phyloP scores from a whole-genome alignment of 2,888 invertebrate genomes.

The Elgonia sp. region DNA sequence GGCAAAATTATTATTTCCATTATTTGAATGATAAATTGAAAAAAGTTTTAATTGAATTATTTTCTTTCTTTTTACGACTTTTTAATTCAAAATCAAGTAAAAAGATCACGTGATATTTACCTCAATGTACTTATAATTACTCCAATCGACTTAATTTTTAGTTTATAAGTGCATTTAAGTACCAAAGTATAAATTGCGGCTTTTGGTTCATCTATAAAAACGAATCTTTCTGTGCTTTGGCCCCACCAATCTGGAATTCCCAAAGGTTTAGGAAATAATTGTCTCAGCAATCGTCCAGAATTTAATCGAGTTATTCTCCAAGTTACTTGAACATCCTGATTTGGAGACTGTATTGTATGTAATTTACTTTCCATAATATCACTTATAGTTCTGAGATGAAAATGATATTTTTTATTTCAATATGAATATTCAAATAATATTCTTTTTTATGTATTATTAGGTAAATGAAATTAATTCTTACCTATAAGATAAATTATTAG shows the following conservation, averaged over 20 bases:
- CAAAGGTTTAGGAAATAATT: conserved; percentile 91
- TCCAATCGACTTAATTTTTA: background rate
- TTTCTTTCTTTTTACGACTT: no score
- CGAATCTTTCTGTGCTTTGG: conserved; percentile 92
- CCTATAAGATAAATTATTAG: conserved; percentile 82
- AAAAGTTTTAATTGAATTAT: no score
- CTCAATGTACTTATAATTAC: background rate
- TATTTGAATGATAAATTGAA: no score
- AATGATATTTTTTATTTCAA: no score
- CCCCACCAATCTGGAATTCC: conserved; percentile 91
- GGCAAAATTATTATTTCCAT: no score
- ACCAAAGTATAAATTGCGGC: conserved; percentile 90
- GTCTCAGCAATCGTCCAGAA: conserved; percentile 91
- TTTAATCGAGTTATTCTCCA: conserved; percentile 94
- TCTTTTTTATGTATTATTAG: background rate
- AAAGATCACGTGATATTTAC: no score
- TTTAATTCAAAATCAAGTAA: no score
- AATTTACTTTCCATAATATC: conserved; percentile 81
- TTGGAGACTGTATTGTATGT: conserved; percentile 79
- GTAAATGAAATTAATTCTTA: background rate
- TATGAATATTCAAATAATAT: no score
- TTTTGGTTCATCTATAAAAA: conserved; percentile 92
- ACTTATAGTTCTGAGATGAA: conserved; percentile 78
- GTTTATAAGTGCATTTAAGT: conserved; percentile 71
- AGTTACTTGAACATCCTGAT: conserved; percentile 83